Evolutionary conservation across 2,797 vertebrate species (phyloP).

Genomic region (Ispidina picta): DNA sequence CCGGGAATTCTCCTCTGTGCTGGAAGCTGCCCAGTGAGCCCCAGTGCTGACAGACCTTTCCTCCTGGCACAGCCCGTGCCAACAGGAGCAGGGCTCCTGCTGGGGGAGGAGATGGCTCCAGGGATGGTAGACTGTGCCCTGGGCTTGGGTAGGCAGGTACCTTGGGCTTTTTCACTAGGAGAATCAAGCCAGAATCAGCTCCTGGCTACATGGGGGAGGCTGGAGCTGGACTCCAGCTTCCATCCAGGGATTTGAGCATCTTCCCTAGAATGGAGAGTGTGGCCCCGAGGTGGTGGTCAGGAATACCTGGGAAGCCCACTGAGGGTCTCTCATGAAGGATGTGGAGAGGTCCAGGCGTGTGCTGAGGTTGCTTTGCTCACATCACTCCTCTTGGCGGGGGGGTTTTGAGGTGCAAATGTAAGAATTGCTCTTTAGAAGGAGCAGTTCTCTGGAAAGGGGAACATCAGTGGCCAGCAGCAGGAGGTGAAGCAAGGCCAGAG

Average conservation of each 20-base stretch:
- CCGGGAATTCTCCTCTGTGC: not conserved
- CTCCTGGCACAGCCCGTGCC: not conserved
- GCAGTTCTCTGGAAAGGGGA: not conserved
- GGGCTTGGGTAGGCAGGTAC: not conserved
- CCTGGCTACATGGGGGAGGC: not conserved
- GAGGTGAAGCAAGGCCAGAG: not conserved
- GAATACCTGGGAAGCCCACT: not conserved
- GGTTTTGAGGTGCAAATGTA: not conserved
- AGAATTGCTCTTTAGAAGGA: not conserved
- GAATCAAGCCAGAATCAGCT: not conserved
- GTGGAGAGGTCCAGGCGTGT: accelerated
- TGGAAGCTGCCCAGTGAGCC: not conserved
- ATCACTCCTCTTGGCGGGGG: accelerated
- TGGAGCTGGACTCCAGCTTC: not conserved
- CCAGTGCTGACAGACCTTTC: not conserved
- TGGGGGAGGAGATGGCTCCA: not conserved
- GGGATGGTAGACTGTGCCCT: not conserved
- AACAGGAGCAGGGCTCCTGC: not conserved
- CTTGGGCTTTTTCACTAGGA: not conserved
- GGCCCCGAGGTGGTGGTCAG: not conserved
- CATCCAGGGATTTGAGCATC: not conserved
- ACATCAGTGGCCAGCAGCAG: accelerated
- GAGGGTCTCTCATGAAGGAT: not conserved
- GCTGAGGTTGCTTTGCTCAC: not conserved
- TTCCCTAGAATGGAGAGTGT: not conserved